A percentile compares a stretch with the other conserved stretches of the same genome.
These are phyloP conservation scores for Drosophila murphyi DNA, from an alignment of 1,140 invertebrate species.

Conservation along the genomic window DNA sequence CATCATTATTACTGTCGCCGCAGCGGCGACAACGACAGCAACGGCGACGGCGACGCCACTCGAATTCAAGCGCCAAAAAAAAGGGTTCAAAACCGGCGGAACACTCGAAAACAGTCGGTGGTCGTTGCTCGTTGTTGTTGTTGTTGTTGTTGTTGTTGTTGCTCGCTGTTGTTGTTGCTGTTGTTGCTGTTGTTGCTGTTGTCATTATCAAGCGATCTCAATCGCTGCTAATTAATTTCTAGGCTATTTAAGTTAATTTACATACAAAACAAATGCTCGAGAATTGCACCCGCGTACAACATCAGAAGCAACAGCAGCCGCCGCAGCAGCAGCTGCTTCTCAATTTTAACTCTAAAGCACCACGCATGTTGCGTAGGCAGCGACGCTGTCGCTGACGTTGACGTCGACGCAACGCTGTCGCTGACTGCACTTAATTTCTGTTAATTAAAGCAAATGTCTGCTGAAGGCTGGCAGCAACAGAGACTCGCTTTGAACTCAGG, in stretches of 20 bases:
- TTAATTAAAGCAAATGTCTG: slow-evolving; percentile 79
- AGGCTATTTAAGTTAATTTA: slow-evolving; percentile 83
- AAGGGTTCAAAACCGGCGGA: slow-evolving; percentile 58
- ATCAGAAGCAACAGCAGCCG: not conserved
- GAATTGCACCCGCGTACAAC: slow-evolving; percentile 65
- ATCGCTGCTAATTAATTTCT: slow-evolving; percentile 83
- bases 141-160: slow-evolving; percentile 15
- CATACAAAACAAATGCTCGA: slow-evolving; percentile 64
- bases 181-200: slow-evolving; percentile 51
- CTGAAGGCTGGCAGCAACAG: slow-evolving; percentile 13
- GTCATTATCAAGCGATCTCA: slow-evolving; percentile 76
- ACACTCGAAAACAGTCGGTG: slow-evolving; percentile 59
- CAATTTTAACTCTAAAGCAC: not conserved
- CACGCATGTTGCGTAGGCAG: slow-evolving; percentile 52
- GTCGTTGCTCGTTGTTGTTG: slow-evolving; percentile 42
- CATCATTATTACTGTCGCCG: slow-evolving; percentile 81
- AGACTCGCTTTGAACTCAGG: not conserved
- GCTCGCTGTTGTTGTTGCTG: slow-evolving; percentile 42
- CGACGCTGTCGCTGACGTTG: slow-evolving; percentile 32
- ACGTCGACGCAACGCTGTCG: slow-evolving; percentile 30
- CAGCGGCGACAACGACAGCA: slow-evolving; percentile 50
- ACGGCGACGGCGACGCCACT: slow-evolving; percentile 13
- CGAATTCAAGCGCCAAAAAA: slow-evolving; percentile 35
- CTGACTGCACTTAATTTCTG: slow-evolving; percentile 64
- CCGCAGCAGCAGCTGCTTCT: slow-evolving; percentile 15